A percentile compares a stretch with the other conserved stretches of the same genome.
phyloP scores from a whole-genome alignment of 1,140 invertebrate species.

The Ceratosolen fusciceps region DNA sequence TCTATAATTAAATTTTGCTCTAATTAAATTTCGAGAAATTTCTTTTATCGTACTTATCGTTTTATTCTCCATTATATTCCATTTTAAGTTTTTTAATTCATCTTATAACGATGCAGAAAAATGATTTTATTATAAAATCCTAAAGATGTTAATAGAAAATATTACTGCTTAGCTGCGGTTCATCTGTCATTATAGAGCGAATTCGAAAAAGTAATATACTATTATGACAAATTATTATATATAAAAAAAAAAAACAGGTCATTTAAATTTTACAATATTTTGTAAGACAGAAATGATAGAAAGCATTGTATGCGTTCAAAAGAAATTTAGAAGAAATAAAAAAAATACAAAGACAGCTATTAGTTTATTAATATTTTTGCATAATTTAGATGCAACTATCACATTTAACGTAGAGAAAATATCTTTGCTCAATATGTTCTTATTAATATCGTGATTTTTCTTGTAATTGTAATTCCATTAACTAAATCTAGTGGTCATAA shows the following conservation, averaged over 20 bases:
- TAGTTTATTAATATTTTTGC: no score
- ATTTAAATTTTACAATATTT: not conserved
- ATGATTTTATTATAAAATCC: no score
- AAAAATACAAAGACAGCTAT: no score
- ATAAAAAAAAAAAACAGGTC: not conserved
- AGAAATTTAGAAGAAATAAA: no score
- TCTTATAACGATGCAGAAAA: not conserved
- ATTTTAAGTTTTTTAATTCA: not conserved
- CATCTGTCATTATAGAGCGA: not conserved
- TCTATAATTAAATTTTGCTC: not conserved
- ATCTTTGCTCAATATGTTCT: not conserved
- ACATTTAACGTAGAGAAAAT: not conserved
- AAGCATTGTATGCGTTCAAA: no score
- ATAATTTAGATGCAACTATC: not conserved
- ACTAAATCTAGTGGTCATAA: no score
- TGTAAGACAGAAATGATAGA: no score
- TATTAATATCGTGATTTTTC: not conserved
- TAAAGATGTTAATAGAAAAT: not conserved
- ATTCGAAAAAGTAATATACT: not conserved
- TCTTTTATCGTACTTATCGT: not conserved
- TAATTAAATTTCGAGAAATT: not conserved
- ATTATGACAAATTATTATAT: not conserved
- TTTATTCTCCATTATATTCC: not conserved
- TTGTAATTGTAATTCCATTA: no score
- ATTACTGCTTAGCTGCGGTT: not conserved